Evolutionary conservation across 2,797 vertebrate genomes (phyloP).

Genomic region (Tenualosa thibaudeaui): DNA sequence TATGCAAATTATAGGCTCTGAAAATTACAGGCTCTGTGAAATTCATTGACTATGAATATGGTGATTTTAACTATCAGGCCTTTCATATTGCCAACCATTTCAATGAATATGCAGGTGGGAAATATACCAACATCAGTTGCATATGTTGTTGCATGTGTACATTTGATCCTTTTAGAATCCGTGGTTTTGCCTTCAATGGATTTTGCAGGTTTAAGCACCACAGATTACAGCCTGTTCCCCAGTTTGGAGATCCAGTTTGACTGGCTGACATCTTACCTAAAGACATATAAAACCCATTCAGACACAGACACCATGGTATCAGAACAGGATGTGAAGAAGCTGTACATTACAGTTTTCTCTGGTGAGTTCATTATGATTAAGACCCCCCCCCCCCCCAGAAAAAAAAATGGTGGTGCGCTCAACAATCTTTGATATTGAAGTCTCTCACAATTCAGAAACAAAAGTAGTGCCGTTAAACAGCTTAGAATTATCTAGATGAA

Average conservation of each 20-base stretch:
- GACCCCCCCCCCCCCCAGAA: too few relatives aligned
- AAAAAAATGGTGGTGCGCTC: too few relatives aligned
- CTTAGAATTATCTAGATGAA: not conserved
- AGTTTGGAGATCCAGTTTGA: conserved; percentile 78
- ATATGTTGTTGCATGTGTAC: not conserved
- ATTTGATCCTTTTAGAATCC: not conserved
- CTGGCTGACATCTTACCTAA: conserved; percentile 80
- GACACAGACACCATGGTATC: conserved; percentile 64
- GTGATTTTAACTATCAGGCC: conserved; percentile 80
- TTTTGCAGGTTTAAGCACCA: conserved; percentile 70
- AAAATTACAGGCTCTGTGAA: conserved; percentile 66
- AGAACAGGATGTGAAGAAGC: conserved; percentile 63
- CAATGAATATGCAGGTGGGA: conserved; percentile 79
- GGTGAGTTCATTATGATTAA: conserved; percentile 57
- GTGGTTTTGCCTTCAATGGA: too few relatives aligned
- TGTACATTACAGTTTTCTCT: conserved; percentile 76
- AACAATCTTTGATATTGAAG: not conserved
- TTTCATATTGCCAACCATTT: conserved; percentile 83
- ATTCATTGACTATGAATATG: conserved; percentile 81
- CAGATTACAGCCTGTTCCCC: conserved; percentile 81
- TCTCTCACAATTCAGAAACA: not conserved
- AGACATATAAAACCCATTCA: conserved; percentile 67
- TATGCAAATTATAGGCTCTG: too few relatives aligned
- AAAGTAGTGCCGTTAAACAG: not conserved
- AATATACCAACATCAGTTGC: not conserved